phyloP scores from a whole-genome alignment of 2,888 invertebrate species.

The Agriopis aurantiaria region DNA sequence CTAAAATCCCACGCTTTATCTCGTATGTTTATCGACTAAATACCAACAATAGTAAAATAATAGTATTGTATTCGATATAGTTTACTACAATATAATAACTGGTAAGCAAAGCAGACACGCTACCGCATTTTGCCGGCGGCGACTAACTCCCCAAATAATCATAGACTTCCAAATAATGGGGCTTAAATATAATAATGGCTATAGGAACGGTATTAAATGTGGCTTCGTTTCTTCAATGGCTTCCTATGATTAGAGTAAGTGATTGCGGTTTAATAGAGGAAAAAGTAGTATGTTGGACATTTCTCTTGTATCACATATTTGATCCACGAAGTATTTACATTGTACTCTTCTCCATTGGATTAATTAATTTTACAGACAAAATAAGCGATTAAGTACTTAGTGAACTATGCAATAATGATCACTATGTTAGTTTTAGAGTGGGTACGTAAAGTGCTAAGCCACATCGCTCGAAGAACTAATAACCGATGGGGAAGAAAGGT shows the following conservation, averaged over 20 bases:
- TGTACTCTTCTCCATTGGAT: too few relatives aligned
- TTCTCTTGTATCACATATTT: too few relatives aligned
- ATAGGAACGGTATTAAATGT: constrained; percentile 53
- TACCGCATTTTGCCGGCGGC: constrained; percentile 46
- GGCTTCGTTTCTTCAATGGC: constrained; percentile 36
- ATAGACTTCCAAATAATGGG: constrained; percentile 60
- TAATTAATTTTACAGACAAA: too few relatives aligned
- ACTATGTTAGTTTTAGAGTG: too few relatives aligned
- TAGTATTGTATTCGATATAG: constrained; percentile 50
- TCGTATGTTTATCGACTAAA: constrained; percentile 29
- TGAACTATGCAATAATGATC: too few relatives aligned
- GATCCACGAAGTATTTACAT: too few relatives aligned
- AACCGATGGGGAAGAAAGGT: too few relatives aligned
- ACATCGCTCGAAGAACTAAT: too few relatives aligned
- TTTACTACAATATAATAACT: constrained; percentile 43
- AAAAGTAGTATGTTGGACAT: neutral
- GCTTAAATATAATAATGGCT: constrained; percentile 54
- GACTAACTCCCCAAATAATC: constrained; percentile 62
- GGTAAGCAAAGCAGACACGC: constrained; percentile 47
- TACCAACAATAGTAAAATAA: constrained; percentile 49
- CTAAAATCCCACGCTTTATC: constrained; percentile 33
- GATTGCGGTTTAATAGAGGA: constrained; percentile 32
- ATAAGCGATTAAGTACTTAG: too few relatives aligned
- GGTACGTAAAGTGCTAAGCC: too few relatives aligned
- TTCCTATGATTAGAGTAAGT: constrained; percentile 29